Conservation (phyloP, 2,113 vertebrate genomes). For the Garra rufa region DNA sequence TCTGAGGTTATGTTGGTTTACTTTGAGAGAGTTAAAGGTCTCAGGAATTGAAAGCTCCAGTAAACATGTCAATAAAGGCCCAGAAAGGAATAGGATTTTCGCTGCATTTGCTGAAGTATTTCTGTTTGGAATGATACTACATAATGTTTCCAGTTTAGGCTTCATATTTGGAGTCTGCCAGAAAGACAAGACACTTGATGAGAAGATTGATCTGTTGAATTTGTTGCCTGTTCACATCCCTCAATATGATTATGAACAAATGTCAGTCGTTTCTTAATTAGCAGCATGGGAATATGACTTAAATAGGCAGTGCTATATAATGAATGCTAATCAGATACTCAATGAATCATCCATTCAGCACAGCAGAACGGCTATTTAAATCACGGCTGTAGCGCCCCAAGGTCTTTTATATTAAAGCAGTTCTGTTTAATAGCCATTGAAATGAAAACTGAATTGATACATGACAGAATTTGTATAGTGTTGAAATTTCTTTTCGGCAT, state of each 20-base stretch:
- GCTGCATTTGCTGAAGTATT: not conserved
- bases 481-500: not conserved
- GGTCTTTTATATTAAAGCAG: not conserved
- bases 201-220: conserved; percentile 9
- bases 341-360: conserved; percentile 2
- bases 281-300: not conserved
- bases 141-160: not conserved
- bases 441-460: not conserved
- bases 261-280: not conserved
- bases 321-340: conserved; percentile 18
- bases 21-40: conserved; percentile 1
- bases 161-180: not conserved
- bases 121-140: not conserved
- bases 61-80: not conserved
- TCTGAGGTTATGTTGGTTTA: not conserved
- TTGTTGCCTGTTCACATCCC: conserved; percentile 9
- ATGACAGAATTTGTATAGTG: not conserved
- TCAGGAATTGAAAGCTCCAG: conserved; percentile 2
- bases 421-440: conserved; percentile 5
- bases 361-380: not conserved
- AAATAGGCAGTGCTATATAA: conserved; percentile 15
- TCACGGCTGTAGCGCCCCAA: not conserved
- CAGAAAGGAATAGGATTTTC: not conserved
- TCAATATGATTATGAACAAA: conserved; percentile 1
- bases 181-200: not conserved